These are phyloP conservation scores for Girardinus metallicus DNA, from an alignment of 2,797 vertebrate genomes.

Conservation along the genomic window DNA sequence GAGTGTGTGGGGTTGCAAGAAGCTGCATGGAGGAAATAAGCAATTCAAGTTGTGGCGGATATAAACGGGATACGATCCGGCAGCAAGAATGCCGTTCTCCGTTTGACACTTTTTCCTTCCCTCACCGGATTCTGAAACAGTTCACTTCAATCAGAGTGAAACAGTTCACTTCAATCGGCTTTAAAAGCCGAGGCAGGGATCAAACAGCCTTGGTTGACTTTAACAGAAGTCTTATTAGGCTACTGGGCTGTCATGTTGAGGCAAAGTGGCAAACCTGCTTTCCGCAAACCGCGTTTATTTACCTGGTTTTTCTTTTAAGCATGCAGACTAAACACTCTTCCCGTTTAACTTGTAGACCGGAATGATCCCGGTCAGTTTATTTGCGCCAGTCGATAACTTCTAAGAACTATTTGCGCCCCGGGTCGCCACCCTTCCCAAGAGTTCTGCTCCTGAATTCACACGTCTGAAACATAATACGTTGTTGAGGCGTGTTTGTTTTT, in stretches of 20 bases:
- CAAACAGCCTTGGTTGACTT: neutral
- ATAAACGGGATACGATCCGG: neutral
- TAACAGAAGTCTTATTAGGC: neutral
- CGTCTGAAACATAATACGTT: neutral
- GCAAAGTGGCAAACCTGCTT: slow-evolving; percentile 1
- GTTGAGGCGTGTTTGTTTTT: neutral
- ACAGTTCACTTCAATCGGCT: neutral
- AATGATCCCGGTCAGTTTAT: neutral
- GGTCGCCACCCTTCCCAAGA: neutral
- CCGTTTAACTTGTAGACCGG: neutral
- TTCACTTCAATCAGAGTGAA: neutral
- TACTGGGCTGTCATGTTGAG: neutral
- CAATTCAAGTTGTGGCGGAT: neutral
- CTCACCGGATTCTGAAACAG: neutral
- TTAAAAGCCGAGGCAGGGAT: neutral
- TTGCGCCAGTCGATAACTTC: neutral
- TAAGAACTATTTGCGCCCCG: neutral
- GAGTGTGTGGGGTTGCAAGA: too few species aligned
- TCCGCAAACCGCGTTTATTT: neutral
- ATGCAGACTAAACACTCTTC: neutral
- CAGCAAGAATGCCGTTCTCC: neutral
- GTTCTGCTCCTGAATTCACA: neutral
- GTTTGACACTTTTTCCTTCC: neutral
- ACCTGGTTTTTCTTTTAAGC: too few species aligned
- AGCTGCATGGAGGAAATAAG: neutral